These are phyloP conservation scores for Danaus chrysippus DNA, from an alignment of 2,888 invertebrate genomes.

Conservation along the genomic window DNA sequence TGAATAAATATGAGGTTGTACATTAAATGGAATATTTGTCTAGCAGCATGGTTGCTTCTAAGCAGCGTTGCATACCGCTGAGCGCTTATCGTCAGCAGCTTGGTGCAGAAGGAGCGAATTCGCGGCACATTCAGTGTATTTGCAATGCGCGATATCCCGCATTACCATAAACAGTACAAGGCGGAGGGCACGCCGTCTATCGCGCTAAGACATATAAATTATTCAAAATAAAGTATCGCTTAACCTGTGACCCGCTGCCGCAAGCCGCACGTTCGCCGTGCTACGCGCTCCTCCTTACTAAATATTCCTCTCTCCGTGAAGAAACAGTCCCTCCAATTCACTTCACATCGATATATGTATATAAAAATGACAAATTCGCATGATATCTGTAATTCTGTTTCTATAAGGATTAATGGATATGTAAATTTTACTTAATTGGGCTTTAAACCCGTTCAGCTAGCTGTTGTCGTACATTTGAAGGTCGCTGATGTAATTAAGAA, in stretches of 20 bases:
- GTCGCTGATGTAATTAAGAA: slow-evolving; percentile 31
- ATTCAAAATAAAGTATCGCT: slow-evolving; percentile 80
- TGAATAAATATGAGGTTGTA: slow-evolving; percentile 17
- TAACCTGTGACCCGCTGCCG: slow-evolving; percentile 69
- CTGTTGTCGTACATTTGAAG: slow-evolving; percentile 27
- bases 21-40: slow-evolving; percentile 45
- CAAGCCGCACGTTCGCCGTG: slow-evolving; percentile 37
- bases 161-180: slow-evolving; percentile 78
- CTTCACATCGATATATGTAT: background rate
- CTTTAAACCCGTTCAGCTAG: slow-evolving; percentile 31
- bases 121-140: slow-evolving; percentile 72
- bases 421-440: slow-evolving; percentile 34
- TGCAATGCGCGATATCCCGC: slow-evolving; percentile 77
- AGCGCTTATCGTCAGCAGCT: slow-evolving; percentile 61
- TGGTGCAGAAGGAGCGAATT: slow-evolving; percentile 43
- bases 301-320: slow-evolving; percentile 27
- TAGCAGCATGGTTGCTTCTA: slow-evolving; percentile 52
- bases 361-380: too few relatives aligned
- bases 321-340: slow-evolving; percentile 22
- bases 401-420: slow-evolving; percentile 25
- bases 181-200: slow-evolving; percentile 77
- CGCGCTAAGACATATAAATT: slow-evolving; percentile 77
- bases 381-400: background rate
- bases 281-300: slow-evolving; percentile 31
- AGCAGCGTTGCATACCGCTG: slow-evolving; percentile 55